Conservation (phyloP, 2,888 invertebrate genomes). For the Cryptops parisi region DNA sequence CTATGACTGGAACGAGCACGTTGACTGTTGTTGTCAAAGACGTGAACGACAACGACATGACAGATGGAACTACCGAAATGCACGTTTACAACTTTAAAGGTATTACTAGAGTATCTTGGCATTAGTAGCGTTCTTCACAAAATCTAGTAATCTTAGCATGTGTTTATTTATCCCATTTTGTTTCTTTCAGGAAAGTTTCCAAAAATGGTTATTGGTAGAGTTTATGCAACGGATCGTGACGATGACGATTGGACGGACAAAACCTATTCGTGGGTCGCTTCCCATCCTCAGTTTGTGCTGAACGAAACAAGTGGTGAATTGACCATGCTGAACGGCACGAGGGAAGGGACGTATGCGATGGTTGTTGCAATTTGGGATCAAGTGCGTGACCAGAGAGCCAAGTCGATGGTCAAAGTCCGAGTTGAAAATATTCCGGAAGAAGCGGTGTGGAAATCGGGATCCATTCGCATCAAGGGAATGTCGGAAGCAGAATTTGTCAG, state of each 20-base stretch:
- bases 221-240: constrained; percentile 85
- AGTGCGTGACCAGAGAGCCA: constrained; percentile 39
- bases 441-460: constrained; percentile 83
- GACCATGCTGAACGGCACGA: constrained; percentile 61
- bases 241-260: constrained; percentile 96
- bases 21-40: constrained; percentile 86
- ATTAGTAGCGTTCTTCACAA: no score
- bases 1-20: constrained; percentile 64
- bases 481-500: constrained; percentile 72
- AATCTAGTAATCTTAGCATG: no score
- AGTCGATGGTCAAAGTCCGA: constrained; percentile 70
- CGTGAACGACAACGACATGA: constrained; percentile 82
- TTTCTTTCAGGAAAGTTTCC: constrained; percentile 31
- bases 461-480: constrained; percentile 64
- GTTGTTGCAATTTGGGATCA: constrained; percentile 42
- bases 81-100: constrained; percentile 89
- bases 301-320: constrained; percentile 70
- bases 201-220: constrained; percentile 71
- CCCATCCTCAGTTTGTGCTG: constrained; percentile 51
- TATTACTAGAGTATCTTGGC: constrained; percentile 22
- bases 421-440: constrained; percentile 79
- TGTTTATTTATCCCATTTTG: no score
- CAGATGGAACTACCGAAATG: constrained; percentile 71
- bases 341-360: constrained; percentile 57
- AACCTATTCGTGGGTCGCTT: constrained; percentile 53